Conservation (phyloP, 2,888 invertebrate species). For the Conomelus anceps region DNA sequence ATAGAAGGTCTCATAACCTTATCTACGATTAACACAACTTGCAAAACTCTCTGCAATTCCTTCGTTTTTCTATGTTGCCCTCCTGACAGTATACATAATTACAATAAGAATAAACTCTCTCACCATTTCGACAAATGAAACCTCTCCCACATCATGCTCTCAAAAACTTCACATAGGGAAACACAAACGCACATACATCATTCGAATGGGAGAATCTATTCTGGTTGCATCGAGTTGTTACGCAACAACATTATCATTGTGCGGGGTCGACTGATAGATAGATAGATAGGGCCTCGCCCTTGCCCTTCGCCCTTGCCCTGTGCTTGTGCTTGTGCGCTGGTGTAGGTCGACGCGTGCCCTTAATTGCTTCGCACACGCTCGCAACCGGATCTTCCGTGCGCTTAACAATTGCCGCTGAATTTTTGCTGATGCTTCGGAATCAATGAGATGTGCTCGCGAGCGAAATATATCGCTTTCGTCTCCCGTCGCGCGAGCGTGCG, state of each 20-base stretch:
- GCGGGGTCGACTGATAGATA: neutral
- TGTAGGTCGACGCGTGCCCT: neutral
- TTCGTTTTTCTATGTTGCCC: no score
- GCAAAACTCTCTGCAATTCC: no score
- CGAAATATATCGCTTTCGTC: slow-evolving; percentile 1
- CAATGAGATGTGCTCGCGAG: slow-evolving; percentile 3
- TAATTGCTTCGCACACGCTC: neutral
- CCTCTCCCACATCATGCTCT: no score
- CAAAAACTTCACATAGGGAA: no score
- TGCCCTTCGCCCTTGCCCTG: neutral
- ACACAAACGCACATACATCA: neutral
- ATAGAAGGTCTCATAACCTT: no score
- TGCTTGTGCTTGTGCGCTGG: no score
- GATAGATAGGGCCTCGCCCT: neutral
- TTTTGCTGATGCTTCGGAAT: neutral
- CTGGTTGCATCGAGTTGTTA: neutral
- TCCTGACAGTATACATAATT: no score
- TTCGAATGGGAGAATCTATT: neutral
- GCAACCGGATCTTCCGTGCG: neutral
- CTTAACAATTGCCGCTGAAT: neutral
- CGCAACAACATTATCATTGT: neutral
- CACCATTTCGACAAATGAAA: no score
- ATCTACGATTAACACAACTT: no score
- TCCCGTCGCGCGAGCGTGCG: neutral
- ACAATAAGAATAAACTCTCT: no score